Base-by-base conservation (phyloP, 2,888 invertebrate species). In the Synergus itoensis region DNA sequence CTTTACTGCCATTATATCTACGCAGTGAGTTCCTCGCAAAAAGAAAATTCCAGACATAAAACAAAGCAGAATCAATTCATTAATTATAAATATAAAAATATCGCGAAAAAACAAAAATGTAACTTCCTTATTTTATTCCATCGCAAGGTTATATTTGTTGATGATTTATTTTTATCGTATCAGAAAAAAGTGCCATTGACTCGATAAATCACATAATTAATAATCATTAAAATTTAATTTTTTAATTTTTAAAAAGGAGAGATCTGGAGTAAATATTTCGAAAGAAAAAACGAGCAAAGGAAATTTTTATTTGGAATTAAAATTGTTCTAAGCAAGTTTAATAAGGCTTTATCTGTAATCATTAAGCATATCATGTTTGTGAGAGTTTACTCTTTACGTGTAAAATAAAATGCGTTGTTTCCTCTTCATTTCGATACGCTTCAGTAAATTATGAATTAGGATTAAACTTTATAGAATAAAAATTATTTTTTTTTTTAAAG, bases 361-460 rank as follows among this genome's bases (percentile, higher is more conserved):
- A 43, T 67, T 67, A 5, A 43, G 45, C 21, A 45, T 28, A 28
- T 28, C 21, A 21, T 12, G 43, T 21, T 43, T 28, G 21, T 5
- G 14, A 21, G 67, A 67, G 18, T 43, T 67, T 43, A 21, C 21
- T 67, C 67, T 21, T 67, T 67, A 43, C 3, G 28, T 28, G 28
- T 28, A 67, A 21, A 67, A 67, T 45, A 43, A 67, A 45, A 18
- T 67, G 5, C 67, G 43, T 67, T 43, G 43, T 45, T 67, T 67
- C 67, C 45, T 67, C 67, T 67, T 67, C 67, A 67, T 67, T 67
- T 18, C 18, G 67, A 21, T 45, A 67, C 67, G 45, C 21, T 67
- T 21, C 21, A 67, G 45, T 67, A 67, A 67, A 67, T 67, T 67
- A 43, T 67, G 43, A 67, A 67, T 67, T 67, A 67, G 67, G 18